Percentiles rank a stretch among this genome's conserved stretches.
phyloP scores from a whole-genome alignment of 2,113 vertebrate genomes.

The Chloropsis cyanopogon region DNA sequence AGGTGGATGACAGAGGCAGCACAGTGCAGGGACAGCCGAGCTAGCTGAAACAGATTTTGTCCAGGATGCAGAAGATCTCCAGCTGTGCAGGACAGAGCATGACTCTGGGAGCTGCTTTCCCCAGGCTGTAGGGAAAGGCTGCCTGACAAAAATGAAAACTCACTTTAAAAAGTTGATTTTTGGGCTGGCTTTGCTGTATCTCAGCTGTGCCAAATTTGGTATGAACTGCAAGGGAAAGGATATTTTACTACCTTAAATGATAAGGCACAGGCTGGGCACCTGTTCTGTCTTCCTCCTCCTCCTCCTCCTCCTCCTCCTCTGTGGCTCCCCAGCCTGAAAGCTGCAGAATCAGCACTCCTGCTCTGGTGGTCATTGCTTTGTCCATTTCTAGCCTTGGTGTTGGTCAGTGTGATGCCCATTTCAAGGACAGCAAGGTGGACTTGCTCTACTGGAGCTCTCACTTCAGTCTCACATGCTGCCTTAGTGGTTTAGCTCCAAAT shows the following conservation, averaged over 20 bases:
- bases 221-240: neutral
- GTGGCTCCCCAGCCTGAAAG: neutral
- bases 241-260: neutral
- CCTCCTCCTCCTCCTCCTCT: neutral
- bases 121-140: neutral
- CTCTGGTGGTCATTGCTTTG: neutral
- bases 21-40: neutral
- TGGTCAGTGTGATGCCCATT: neutral
- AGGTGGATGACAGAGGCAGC: neutral
- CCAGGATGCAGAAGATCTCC: neutral
- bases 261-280: neutral
- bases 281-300: neutral
- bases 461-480: neutral
- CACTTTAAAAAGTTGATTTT: neutral
- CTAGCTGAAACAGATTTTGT: neutral
- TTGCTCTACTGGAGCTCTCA: neutral
- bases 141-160: neutral
- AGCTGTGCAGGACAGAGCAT: neutral
- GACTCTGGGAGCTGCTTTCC: neutral
- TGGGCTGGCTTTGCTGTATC: neutral
- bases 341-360: neutral
- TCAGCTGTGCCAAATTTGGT: rapidly evolving
- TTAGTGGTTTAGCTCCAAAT: neutral
- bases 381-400: neutral
- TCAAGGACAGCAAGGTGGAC: neutral